Conservation (phyloP, 1,140 invertebrate species). For the Anastrepha obliqua region DNA sequence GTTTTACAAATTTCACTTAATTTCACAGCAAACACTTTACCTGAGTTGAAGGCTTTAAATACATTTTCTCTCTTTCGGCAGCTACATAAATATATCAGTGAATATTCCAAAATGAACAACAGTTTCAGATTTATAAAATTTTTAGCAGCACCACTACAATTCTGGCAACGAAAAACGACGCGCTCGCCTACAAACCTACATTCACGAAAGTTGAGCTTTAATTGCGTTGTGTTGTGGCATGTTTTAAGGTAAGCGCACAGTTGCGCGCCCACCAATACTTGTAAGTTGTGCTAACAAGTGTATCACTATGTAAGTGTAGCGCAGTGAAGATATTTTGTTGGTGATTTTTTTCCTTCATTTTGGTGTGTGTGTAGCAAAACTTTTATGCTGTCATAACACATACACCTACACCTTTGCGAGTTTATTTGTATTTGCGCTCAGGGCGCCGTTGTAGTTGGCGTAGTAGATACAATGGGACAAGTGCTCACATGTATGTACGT, state of each 20-base stretch:
- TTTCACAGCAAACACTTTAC: too few species aligned
- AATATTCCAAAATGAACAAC: too few species aligned
- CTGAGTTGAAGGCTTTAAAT: too few species aligned
- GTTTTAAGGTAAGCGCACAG: neutral
- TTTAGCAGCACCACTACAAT: neutral
- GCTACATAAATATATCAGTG: too few species aligned
- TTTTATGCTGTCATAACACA: neutral
- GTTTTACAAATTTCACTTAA: too few species aligned
- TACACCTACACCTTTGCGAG: neutral
- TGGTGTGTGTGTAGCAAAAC: neutral
- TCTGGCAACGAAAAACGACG: too few species aligned
- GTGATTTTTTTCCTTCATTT: neutral
- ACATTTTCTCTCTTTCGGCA: too few species aligned
- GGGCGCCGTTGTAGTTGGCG: neutral
- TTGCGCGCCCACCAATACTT: neutral
- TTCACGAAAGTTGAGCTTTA: neutral
- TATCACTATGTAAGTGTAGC: neutral
- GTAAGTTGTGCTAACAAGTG: neutral
- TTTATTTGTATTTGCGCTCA: neutral
- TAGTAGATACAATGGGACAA: neutral
- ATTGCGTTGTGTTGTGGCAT: constrained; percentile 11
- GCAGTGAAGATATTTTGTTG: neutral
- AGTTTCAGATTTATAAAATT: neutral
- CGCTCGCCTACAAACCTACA: neutral
- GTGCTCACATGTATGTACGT: neutral